Percentiles rank a stretch among this genome's conserved stretches.
Evolutionary conservation across 2,797 vertebrate genomes (phyloP).

Genomic region (Lycodopsis pacificus): DNA sequence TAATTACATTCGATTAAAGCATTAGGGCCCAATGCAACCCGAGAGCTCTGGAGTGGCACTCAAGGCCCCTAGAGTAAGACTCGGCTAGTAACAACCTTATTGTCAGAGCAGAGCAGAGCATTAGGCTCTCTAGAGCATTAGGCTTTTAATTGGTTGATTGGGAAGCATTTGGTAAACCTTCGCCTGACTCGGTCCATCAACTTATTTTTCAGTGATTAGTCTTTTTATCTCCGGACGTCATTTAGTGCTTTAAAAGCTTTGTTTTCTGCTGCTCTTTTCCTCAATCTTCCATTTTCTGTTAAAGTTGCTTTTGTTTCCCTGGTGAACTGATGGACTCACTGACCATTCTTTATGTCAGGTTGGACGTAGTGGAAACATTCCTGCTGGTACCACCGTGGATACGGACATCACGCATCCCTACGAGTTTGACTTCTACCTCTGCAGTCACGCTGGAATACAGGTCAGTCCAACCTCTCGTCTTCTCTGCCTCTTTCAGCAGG

Average conservation of each 20-base stretch:
- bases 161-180: slow-evolving; percentile 48
- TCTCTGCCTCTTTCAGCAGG: background rate
- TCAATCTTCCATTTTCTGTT: slow-evolving; percentile 2
- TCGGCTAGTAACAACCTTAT: slow-evolving; percentile 64
- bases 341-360: slow-evolving; percentile 81
- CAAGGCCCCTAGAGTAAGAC: slow-evolving; percentile 57
- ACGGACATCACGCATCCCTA: slow-evolving; percentile 98
- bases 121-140: slow-evolving; percentile 37
- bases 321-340: background rate
- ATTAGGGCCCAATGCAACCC: slow-evolving; percentile 61
- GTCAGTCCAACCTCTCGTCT: slow-evolving; percentile 70
- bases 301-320: background rate
- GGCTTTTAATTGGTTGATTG: slow-evolving; percentile 70
- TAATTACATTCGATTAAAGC: slow-evolving; percentile 77
- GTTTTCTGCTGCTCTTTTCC: background rate
- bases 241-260: slow-evolving; percentile 39
- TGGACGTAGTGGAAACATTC: slow-evolving; percentile 98
- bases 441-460: slow-evolving; percentile 99
- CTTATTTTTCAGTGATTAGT: slow-evolving; percentile 28
- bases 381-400: slow-evolving; percentile 97
- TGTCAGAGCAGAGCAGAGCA: slow-evolving; percentile 54
- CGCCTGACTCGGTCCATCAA: slow-evolving; percentile 23
- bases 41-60: slow-evolving; percentile 69
- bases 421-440: slow-evolving; percentile 99
- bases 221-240: slow-evolving; percentile 8